phyloP scores from a whole-genome alignment of 2,797 vertebrate genomes.

The Meda fulgida region DNA sequence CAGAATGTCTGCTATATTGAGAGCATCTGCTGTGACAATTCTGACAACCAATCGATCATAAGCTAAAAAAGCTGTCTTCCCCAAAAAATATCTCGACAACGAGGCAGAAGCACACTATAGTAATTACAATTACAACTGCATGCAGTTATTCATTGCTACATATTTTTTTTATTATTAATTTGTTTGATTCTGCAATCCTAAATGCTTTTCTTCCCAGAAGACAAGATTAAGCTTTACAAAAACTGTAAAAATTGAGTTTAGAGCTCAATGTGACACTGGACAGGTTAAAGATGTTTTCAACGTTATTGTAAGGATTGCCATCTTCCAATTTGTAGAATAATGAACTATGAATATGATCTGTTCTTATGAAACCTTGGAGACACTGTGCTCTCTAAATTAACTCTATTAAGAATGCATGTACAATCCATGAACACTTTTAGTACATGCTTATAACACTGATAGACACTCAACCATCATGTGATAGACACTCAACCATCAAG shows the following conservation, averaged over 20 bases:
- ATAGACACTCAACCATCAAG: too few species aligned
- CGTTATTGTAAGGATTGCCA: neutral
- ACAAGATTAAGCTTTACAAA: neutral
- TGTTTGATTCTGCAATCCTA: neutral
- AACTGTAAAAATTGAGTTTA: neutral
- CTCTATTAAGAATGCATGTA: neutral
- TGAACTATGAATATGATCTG: too few species aligned
- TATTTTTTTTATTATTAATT: neutral
- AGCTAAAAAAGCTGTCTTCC: neutral
- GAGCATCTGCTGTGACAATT: slow-evolving; percentile 7
- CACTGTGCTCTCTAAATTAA: neutral
- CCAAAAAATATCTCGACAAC: neutral
- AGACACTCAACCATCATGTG: neutral
- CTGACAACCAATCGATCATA: slow-evolving; percentile 31
- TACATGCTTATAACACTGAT: too few species aligned
- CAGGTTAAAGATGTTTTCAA: neutral
- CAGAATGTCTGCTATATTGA: neutral
- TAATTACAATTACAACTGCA: too few species aligned
- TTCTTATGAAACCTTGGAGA: neutral
- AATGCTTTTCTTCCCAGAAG: neutral
- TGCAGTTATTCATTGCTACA: neutral
- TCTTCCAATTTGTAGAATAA: neutral
- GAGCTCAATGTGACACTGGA: neutral
- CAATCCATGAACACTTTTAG: neutral
- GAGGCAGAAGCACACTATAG: neutral